Conservation (phyloP, 1,140 invertebrate species). For the Brachystomella parvula region DNA sequence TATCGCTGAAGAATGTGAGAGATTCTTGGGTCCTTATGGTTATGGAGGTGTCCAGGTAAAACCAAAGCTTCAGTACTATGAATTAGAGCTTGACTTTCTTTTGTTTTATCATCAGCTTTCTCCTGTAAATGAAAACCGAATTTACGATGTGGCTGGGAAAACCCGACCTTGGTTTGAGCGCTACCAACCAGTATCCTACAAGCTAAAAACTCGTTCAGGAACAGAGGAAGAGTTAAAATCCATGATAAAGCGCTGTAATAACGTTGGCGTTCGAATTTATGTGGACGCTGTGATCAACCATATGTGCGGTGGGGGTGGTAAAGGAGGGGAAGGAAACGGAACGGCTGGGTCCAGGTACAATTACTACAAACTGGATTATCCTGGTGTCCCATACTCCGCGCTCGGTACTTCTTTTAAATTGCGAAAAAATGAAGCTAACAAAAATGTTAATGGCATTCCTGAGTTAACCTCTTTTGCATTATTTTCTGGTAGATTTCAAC, state of each 20-base stretch:
- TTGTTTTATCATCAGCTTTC: constrained; percentile 51
- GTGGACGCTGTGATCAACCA: constrained; percentile 75
- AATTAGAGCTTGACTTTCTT: not conserved
- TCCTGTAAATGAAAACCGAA: constrained; percentile 17
- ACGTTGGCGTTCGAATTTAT: constrained; percentile 55
- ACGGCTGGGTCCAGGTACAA: constrained; percentile 49
- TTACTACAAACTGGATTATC: not conserved
- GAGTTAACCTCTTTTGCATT: no score
- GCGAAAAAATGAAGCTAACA: no score
- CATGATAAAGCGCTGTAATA: constrained; percentile 63
- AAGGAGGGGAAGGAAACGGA: constrained; percentile 41
- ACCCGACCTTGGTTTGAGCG: constrained; percentile 70
- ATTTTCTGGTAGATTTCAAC: no score
- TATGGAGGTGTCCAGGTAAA: constrained; percentile 64
- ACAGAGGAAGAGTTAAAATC: constrained; percentile 56
- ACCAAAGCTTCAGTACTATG: not conserved
- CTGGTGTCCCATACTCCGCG: constrained; percentile 13
- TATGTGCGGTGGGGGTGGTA: constrained; percentile 60
- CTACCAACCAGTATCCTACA: constrained; percentile 84
- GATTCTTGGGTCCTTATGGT: constrained; percentile 64
- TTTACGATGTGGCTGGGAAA: constrained; percentile 43
- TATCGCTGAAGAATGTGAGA: constrained; percentile 72
- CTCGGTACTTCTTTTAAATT: no score
- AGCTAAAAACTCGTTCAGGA: constrained; percentile 65
- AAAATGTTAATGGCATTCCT: no score